Conservation (phyloP, 2,797 vertebrate genomes). For the Halcyon smyrnensis region DNA sequence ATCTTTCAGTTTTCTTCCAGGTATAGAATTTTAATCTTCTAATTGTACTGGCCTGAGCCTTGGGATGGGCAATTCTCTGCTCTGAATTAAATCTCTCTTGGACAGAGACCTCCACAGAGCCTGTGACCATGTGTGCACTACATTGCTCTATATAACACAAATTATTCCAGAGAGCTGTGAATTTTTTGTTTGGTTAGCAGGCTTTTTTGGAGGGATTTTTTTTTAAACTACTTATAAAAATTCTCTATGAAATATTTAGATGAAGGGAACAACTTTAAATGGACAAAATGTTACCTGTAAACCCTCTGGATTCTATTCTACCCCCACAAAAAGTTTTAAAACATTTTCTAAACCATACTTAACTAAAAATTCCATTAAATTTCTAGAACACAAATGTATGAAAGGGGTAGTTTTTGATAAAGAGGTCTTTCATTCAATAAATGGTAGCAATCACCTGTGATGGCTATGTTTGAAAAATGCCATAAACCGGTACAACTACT, state of each 20-base stretch:
- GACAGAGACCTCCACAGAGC: background rate
- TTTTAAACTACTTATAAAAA: background rate
- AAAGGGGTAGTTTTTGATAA: background rate
- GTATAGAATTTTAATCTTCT: background rate
- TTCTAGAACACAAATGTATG: background rate
- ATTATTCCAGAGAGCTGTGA: background rate
- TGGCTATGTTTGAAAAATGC: background rate
- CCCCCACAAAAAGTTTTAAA: background rate
- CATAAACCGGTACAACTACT: background rate
- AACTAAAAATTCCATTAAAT: background rate
- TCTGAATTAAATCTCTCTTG: background rate
- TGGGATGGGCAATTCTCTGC: background rate
- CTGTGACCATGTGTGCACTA: background rate
- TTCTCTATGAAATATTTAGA: background rate
- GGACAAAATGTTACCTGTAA: background rate
- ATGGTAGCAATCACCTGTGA: background rate
- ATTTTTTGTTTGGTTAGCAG: background rate
- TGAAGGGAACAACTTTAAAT: background rate
- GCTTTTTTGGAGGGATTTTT: background rate
- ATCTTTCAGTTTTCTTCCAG: background rate
- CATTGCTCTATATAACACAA: background rate
- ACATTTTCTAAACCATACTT: background rate
- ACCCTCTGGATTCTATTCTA: background rate
- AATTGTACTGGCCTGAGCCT: background rate
- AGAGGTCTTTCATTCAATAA: background rate